These are phyloP conservation scores for Flexamia atlantica DNA, from an alignment of 2,888 invertebrate genomes.

Conservation along the genomic window DNA sequence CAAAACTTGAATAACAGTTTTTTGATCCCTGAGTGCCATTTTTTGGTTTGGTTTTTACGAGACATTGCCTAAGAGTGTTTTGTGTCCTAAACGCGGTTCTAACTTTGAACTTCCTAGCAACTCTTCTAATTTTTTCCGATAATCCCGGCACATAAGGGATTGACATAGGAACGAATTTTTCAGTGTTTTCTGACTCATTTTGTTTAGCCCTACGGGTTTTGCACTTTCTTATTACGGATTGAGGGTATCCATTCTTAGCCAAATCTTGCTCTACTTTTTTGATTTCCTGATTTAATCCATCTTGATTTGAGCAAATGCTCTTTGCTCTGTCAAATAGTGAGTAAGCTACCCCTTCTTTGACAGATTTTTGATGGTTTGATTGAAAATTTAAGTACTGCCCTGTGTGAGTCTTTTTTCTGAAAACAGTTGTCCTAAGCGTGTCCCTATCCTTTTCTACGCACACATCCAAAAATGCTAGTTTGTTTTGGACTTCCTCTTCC, in stretches of 20 bases:
- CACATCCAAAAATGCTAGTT: slow-evolving; percentile 16
- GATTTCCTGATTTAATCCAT: slow-evolving; percentile 1
- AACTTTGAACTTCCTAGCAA: no score
- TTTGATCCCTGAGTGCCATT: no score
- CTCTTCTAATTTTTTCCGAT: no score
- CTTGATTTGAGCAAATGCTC: slow-evolving; percentile 18
- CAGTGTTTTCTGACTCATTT: not conserved
- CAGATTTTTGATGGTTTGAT: slow-evolving; percentile 35
- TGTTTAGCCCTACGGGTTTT: not conserved
- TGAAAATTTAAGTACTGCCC: slow-evolving; percentile 30
- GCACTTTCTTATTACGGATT: not conserved
- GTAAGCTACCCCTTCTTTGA: slow-evolving; percentile 18
- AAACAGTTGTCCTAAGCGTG: slow-evolving; percentile 28
- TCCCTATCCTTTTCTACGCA: not conserved
- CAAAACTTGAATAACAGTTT: no score
- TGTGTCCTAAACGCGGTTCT: no score
- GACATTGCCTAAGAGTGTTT: no score
- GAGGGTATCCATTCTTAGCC: slow-evolving; percentile 3
- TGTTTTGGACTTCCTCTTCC: not conserved
- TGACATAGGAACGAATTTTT: not conserved
- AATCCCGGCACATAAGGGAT: not conserved
- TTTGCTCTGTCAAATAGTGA: slow-evolving; percentile 19
- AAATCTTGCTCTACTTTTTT: not conserved
- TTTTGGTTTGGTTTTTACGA: no score
- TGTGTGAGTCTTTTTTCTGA: slow-evolving; percentile 2